Evolutionary conservation across 2,888 invertebrate species (phyloP).

Genomic region (Metallyticus violacea): DNA sequence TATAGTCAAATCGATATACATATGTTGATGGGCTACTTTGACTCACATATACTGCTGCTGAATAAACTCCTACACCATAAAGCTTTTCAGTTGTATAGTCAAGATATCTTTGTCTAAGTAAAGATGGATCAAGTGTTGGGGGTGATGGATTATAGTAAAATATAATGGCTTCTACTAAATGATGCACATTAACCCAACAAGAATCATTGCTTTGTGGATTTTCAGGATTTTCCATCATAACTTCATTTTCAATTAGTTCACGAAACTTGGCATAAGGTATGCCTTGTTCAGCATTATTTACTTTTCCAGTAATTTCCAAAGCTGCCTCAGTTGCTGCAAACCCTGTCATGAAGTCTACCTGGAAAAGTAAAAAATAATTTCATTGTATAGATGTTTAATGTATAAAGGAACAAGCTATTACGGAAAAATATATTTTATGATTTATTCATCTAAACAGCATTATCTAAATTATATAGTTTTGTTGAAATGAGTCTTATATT

Average conservation of each 20-base stretch:
- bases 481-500: too few relatives aligned
- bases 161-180: constrained; percentile 63
- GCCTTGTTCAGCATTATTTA: constrained; percentile 58
- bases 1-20: constrained; percentile 69
- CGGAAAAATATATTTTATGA: too few relatives aligned
- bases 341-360: constrained; percentile 55
- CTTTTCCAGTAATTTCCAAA: constrained; percentile 53
- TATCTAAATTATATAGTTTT: too few relatives aligned
- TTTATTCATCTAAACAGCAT: too few relatives aligned
- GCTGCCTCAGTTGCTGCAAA: constrained; percentile 82
- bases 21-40: constrained; percentile 51
- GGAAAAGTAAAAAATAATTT: background rate
- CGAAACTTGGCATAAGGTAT: constrained; percentile 60
- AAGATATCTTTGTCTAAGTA: constrained; percentile 63
- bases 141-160: constrained; percentile 74
- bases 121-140: constrained; percentile 58
- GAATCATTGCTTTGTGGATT: constrained; percentile 47
- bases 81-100: constrained; percentile 74
- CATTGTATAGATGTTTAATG: too few relatives aligned
- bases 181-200: constrained; percentile 45
- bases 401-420: too few relatives aligned
- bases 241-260: constrained; percentile 60
- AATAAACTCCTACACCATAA: constrained; percentile 68
- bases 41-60: constrained; percentile 41
- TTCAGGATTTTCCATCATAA: constrained; percentile 57